Base-by-base conservation (phyloP, 2,888 invertebrate genomes). In the Coleophora flavipennella region DNA sequence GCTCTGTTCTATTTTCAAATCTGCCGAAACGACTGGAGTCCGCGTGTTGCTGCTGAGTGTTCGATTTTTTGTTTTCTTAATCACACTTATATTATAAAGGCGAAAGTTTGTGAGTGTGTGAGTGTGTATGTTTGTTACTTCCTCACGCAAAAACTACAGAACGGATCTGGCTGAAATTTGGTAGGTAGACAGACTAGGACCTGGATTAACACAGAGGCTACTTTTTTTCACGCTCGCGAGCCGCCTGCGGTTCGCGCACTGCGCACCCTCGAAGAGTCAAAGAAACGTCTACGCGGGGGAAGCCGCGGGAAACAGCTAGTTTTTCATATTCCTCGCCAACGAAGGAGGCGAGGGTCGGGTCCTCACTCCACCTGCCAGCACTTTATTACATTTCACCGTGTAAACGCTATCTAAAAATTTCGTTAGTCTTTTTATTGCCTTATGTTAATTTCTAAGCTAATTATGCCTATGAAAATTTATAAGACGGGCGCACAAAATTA, bases 361-460 rank as follows among this genome's bases (percentile, higher is more conserved):
- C 35, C 41, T 35, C 44, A 40, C 54, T 55, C 53, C 80, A 81
- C 80, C 83, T 81, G 83, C 75, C 74, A 49, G 52, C 48, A 55
- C 60, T 74, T 74, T 75, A 78, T 70, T 63, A 58, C 69, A 45
- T 63, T 62, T 59, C 59, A 61, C 65, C 67, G 67, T 74, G 74
- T 76, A 74, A 73, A 72, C 63, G 71, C 61, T 71, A 67, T 75
- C 76, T 75, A 81, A 81, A 76, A 80, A 75, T 81, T 81, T 78
- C 74, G 80, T 84, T 80, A 73, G 67, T 59, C 63, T 70, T 69
- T 84, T 83, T 83, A 83, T 81, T 66, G 67, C 71, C 64, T 72
- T 81, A 83, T 83, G 84, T 80, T 83, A 84, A 84, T 84, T 83
- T 75, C 75, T 75, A 76, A 80, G 67, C 69, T 84, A 84, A 84